Evolutionary conservation across 2,113 vertebrate species (phyloP), one percentile per base, ranked within the genome.

Genomic region (Hylia prasina): DNA sequence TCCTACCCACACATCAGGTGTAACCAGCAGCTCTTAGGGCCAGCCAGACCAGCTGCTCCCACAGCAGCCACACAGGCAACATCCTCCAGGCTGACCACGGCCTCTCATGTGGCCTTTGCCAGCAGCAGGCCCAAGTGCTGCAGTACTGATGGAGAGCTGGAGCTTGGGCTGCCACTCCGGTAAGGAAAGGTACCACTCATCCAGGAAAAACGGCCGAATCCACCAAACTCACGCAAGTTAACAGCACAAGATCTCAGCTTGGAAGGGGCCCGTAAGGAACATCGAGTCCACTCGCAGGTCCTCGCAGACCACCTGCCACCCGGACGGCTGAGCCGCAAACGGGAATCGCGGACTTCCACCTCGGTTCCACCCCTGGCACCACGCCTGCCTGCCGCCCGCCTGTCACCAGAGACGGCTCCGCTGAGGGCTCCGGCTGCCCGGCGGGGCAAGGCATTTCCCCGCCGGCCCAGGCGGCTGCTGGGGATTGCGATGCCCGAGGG

Each of bases 1-100:
- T 35, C 23, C 19, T 19, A 47, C 44, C 35, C 40, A 25, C 42
- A 28, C 31, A 18, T 1, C 7, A 18, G n/a, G 53, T 40, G 12
- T 7, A 5, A 60, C 1, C 51, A 30, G 39, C 4, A 4, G 31
- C 33, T 30, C 4, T 0, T 1, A 24, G 44, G 66, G 71, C 5
- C 57, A 25, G 54, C 16, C 45, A 47, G 44, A 5, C 21, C 23
- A 0, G 17, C 51, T 50, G 30, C 2, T 22, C 71, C 64, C 47
- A 4, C 35, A 27, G 66, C 4, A 8, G 44, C 20, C 75, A 31
- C 65, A 47, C 58, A 30, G 5, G 1, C 1, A 54, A 12, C 13
- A 25, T 7, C 15, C 35, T 21, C 21, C 60, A 6, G 0, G 6
- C 54, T 21, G 71, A 35, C 45, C 82, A 5, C 1, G 51, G 51